Conservation (phyloP, 2,888 invertebrate species). For the Melangyna quadrimaculata region DNA sequence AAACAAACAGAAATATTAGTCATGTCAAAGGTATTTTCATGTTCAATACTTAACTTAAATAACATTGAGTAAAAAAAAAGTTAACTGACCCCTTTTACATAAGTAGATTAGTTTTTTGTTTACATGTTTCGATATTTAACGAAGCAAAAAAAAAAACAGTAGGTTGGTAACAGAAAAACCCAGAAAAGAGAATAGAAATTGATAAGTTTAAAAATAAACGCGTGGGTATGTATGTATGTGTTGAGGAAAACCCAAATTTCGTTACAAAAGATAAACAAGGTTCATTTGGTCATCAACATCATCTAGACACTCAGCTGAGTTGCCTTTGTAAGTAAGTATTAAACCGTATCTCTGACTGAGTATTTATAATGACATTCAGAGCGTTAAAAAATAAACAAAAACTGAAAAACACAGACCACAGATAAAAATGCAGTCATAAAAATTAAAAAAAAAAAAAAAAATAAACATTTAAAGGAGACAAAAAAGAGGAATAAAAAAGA, state of each 20-base stretch:
- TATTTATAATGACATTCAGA: slow-evolving; percentile 45
- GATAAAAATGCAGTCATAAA: slow-evolving; percentile 61
- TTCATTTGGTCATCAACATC: slow-evolving; percentile 64
- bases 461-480: slow-evolving; percentile 50
- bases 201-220: slow-evolving; percentile 2
- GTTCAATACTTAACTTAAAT: slow-evolving; percentile 17
- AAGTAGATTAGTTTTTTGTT: slow-evolving; percentile 17
- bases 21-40: background rate
- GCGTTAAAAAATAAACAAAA: background rate
- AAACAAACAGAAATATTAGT: background rate
- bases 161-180: slow-evolving; percentile 10
- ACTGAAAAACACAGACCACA: slow-evolving; percentile 52
- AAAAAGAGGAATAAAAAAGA: slow-evolving; percentile 39
- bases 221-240: background rate
- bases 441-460: slow-evolving; percentile 27
- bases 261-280: slow-evolving; percentile 39
- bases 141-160: background rate
- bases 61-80: slow-evolving; percentile 59
- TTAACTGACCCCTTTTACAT: slow-evolving; percentile 66
- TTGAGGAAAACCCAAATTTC: background rate
- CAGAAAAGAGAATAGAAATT: slow-evolving; percentile 39
- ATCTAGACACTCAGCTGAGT: slow-evolving; percentile 14
- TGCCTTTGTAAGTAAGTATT: background rate
- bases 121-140: background rate
- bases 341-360: background rate